Percentiles rank a stretch among this genome's conserved stretches.
Evolutionary conservation across 2,888 invertebrate genomes (phyloP).

Genomic region (Augochlorella aurata): DNA sequence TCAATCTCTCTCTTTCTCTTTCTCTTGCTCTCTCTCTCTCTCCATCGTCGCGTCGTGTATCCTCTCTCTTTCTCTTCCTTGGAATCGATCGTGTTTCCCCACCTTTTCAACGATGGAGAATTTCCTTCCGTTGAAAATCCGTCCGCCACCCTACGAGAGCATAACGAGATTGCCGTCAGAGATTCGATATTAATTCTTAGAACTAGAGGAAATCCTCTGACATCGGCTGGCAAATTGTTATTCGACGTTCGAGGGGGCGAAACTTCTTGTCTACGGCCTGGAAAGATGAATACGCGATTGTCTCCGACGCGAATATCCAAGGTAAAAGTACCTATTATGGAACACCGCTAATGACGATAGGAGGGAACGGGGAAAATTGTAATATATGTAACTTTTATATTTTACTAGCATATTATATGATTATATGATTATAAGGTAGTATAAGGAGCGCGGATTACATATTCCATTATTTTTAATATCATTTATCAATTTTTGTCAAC

Average conservation of each 20-base stretch:
- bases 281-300: background rate
- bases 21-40: conserved; percentile 26
- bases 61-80: conserved; percentile 21
- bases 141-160: conserved; percentile 7
- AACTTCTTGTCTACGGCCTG: background rate
- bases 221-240: background rate
- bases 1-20: conserved; percentile 14
- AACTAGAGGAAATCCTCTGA: background rate
- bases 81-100: conserved; percentile 50
- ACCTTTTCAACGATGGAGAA: conserved; percentile 23
- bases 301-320: background rate
- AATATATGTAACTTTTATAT: too few species aligned
- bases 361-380: too few species aligned
- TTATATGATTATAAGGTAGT: too few species aligned
- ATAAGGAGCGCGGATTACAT: too few species aligned
- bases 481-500: too few species aligned
- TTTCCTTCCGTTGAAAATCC: conserved; percentile 39
- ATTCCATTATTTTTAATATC: too few species aligned
- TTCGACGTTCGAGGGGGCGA: background rate
- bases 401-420: too few species aligned
- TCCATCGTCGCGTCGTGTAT: too few species aligned
- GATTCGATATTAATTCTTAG: conserved; percentile 44
- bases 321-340: too few species aligned
- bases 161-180: conserved; percentile 35
- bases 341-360: too few species aligned